phyloP scores from a whole-genome alignment of 2,888 invertebrate species.

The Drosophila meridiana region DNA sequence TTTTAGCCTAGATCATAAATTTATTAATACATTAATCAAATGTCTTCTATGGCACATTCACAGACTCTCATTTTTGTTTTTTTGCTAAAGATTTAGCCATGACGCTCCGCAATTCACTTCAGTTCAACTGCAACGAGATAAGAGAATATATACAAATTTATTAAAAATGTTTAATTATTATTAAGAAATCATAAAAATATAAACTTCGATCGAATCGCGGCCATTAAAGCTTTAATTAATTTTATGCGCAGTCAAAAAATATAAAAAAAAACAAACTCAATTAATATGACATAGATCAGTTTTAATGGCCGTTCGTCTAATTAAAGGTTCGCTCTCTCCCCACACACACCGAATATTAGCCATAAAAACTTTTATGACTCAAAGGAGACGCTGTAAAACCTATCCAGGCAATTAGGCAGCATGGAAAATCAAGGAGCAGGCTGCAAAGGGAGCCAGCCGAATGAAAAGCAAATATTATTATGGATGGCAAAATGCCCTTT shows the following conservation, averaged over 20 bases:
- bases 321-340: slow-evolving; percentile 56
- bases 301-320: slow-evolving; percentile 62
- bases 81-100: slow-evolving; percentile 18
- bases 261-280: slow-evolving; percentile 31
- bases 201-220: slow-evolving; percentile 24
- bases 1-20: slow-evolving; percentile 32
- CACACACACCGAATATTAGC: slow-evolving; percentile 46
- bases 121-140: slow-evolving; percentile 56
- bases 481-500: slow-evolving; percentile 32
- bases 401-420: slow-evolving; percentile 68
- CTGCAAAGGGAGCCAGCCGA: slow-evolving; percentile 5
- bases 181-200: slow-evolving; percentile 17
- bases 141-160: slow-evolving; percentile 7
- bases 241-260: slow-evolving; percentile 21
- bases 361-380: slow-evolving; percentile 63
- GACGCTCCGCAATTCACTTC: not conserved
- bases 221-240: slow-evolving; percentile 53
- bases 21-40: slow-evolving; percentile 35
- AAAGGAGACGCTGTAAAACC: slow-evolving; percentile 46
- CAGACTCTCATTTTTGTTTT: slow-evolving; percentile 52
- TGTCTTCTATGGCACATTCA: slow-evolving; percentile 64
- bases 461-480: slow-evolving; percentile 73
- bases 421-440: slow-evolving; percentile 10
- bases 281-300: slow-evolving; percentile 63
- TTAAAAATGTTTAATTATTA: slow-evolving; percentile 10